A percentile compares a stretch with the other conserved stretches of the same genome.
Evolutionary conservation across 2,113 vertebrate genomes (phyloP).

Genomic region (Tragelaphus buxtoni): DNA sequence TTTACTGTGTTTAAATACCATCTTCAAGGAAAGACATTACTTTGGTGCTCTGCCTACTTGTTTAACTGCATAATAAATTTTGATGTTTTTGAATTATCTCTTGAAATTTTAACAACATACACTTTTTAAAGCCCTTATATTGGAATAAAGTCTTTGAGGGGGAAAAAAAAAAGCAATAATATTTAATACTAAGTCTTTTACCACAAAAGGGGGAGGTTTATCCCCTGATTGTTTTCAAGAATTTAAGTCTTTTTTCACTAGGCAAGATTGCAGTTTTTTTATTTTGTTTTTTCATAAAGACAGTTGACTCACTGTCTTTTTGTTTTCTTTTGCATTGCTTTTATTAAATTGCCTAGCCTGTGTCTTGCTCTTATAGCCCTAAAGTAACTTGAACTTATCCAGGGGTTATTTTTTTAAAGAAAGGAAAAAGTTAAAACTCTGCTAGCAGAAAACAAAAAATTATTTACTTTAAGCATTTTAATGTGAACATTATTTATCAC

Average conservation of each 20-base stretch:
- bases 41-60: background rate
- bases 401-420: background rate
- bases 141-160: background rate
- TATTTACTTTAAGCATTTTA: background rate
- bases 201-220: background rate
- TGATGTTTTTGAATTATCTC: background rate
- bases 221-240: background rate
- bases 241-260: background rate
- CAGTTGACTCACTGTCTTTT: background rate
- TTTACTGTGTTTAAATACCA: background rate
- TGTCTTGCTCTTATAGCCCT: background rate
- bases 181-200: background rate
- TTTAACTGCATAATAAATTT: background rate
- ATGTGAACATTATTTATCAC: background rate
- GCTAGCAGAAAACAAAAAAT: background rate
- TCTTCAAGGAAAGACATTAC: background rate
- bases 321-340: background rate
- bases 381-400: background rate
- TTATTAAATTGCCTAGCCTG: background rate
- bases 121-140: background rate
- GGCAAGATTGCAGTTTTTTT: background rate
- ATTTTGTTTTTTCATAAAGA: background rate
- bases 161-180: background rate
- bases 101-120: background rate
- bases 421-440: background rate